Evolutionary conservation across 2,113 vertebrate species (phyloP), one percentile per base, ranked within the genome.

Genomic region (Channa maculata): DNA sequence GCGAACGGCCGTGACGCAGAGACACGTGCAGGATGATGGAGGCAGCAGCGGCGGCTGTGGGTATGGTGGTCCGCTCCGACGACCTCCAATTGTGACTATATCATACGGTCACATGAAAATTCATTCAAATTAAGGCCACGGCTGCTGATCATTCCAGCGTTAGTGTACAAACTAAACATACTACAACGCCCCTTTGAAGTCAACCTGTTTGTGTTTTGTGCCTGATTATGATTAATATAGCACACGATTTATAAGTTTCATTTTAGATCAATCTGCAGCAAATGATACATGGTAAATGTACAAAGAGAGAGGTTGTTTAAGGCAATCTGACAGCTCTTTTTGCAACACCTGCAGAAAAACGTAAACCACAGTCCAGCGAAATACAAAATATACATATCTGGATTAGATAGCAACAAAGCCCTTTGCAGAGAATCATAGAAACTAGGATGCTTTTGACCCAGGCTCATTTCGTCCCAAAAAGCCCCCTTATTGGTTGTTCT

Each of bases 401-500:
- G 11, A 75, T 38, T 36, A 41, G 37, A 58, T 65, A 64, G 46
- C 61, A 51, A n/a, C 37, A 59, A 39, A 52, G n/a, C 36, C 5
- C 9, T 49, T 72, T 77, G 46, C 37, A 74, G 9, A 66, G 9
- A 74, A 46, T 48, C 2, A 62, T 24, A 57, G 34, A 46, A 71
- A 48, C 36, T 41, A 45, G 55, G 53, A 84, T 65, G 60, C 69
- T 78, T 54, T 72, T 89, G 87, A 92, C 80, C 65, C 71, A 45
- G 60, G 39, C 76, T 68, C 11, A 77, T 60, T 61, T 38, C 77
- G 65, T 77, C 67, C 79, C 38, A 62, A 64, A 51, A 67, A 69
- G 63, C 71, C 49, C 55, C 60, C 84, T 85, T 53, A 91, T 93
- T 89, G 91, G 91, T 67, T 87, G 85, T 37, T 82, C 84, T 59